These are phyloP conservation scores for Astyanax mexicanus DNA, from an alignment of 2,797 vertebrate species.

Conservation along the genomic window DNA sequence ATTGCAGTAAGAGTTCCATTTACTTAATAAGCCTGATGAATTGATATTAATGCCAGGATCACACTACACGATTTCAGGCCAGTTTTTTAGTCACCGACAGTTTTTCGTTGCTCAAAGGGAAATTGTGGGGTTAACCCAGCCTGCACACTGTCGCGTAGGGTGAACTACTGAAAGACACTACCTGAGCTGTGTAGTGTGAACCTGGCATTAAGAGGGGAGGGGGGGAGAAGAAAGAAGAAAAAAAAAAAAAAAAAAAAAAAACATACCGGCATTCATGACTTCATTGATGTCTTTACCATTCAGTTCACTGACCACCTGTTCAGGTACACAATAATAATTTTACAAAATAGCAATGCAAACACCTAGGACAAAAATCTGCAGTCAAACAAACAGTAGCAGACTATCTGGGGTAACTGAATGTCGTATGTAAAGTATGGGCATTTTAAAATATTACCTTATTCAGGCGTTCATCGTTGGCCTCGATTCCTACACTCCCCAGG, in stretches of 20 bases:
- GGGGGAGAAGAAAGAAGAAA: too few species aligned
- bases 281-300: constrained; percentile 85
- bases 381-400: background rate
- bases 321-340: background rate
- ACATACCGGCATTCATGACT: constrained; percentile 83
- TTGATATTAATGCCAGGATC: too few species aligned
- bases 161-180: too few species aligned
- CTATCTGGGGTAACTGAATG: background rate
- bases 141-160: too few species aligned
- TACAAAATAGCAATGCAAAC: background rate
- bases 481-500: constrained; percentile 79
- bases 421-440: background rate
- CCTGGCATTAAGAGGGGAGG: too few species aligned
- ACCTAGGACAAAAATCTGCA: background rate
- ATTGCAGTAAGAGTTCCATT: too few species aligned
- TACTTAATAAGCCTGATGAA: too few species aligned
- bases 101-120: too few species aligned
- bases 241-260: background rate
- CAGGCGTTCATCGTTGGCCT: constrained; percentile 80
- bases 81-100: too few species aligned
- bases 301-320: constrained; percentile 80
- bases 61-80: too few species aligned
- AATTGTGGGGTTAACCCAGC: too few species aligned
- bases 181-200: too few species aligned
- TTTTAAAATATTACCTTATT: constrained; percentile 67